Evolutionary conservation across 2,888 invertebrate species (phyloP), one percentile per base, ranked within the genome.

Genomic region (Scrobipalpa atriplicella): DNA sequence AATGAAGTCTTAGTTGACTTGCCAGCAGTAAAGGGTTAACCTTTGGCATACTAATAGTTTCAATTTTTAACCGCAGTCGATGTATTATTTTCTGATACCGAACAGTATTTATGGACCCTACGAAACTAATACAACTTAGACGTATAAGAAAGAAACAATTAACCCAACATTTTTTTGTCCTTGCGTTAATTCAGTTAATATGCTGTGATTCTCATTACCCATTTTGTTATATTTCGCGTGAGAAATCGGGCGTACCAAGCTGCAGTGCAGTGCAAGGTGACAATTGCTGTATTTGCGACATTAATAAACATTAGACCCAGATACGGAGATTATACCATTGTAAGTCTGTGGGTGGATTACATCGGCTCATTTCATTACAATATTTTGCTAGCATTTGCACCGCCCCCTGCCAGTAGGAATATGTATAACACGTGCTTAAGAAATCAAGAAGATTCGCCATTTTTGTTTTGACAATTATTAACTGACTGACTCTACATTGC

Each of bases 281-380:
- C 63, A 63, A 63, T 11, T 56, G 52, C 19, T 18, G 18, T 9
- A 38, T n/a, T 63, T 63, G 19, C 63, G 18, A 63, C 51, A 63
- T 9, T 51, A 62, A 47, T 47, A 13, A 47, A 16, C 47, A 21
- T 21, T 51, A 51, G 21, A 63, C 62, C 61, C 19, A 61, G 61
- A 41, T 61, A 62, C 16, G 36, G 21, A n/a, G 19, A 19, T 29
- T 8, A 54, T 54, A 62, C 21, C n/a, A 63, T 63, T 63, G 63
- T 63, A 16, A 21, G 63, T 36, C 39, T 52, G 63, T 52, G 13
- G 62, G 18, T 21, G 62, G 62, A 62, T 63, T 63, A 63, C 63
- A 63, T 38, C 18, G 13, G 19, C 63, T 38, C 13, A 62, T 62
- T 62, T 43, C 38, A 51, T 52, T 63, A 63, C 47, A 16, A 47